Base-by-base conservation (phyloP, 2,888 invertebrate genomes). In the Phlogophora meticulosa region DNA sequence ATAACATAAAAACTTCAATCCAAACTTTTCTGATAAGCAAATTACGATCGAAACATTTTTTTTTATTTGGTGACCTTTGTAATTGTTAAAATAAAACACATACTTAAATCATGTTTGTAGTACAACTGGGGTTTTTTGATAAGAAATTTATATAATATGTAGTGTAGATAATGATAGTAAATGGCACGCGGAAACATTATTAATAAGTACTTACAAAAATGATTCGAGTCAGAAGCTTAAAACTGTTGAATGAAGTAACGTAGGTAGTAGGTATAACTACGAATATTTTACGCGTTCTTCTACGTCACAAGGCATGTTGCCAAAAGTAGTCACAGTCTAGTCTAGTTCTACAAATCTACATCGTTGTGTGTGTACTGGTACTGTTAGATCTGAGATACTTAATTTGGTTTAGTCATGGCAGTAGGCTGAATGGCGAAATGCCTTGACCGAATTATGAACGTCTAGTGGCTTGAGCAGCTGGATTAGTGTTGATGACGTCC, bases 321-420 rank as follows among this genome's bases (percentile, higher is more conserved):
- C 74, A 73, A 72, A 72, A 78, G 7, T 42, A 46, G 46, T 63
- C 59, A 65, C 57, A 36, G 53, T 51, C 42, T 58, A 55, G 42
- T 66, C 66, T 38, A 60, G 53, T 65, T 72, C 63, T 40, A 72
- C 57, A 64, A 71, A 72, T 53, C 66, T 42, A 78, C 65, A 75
- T 72, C 20, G 60, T 72, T 42, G 32, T 56, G 20, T 57, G 40
- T 51, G 59, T 62, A 61, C 45, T 58, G 62, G 53, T 59, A 78
- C 79, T 34, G 79, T 76, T 76, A 74, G 58, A 45, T 67, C 68
- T 48, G 42, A 58, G 53, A 58, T 61, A 28, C 28, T 28, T 28
- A 36, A 65, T 53, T 74, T 40, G 38, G 57, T 38, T 63, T 63
- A 49, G 73, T 72, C 57, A 61, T 66, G 57, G 43, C 59, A 56